Evolutionary conservation across 2,113 vertebrate genomes (phyloP), one percentile per base, ranked within the genome.

Genomic region (Coryphaenoides rupestris): DNA sequence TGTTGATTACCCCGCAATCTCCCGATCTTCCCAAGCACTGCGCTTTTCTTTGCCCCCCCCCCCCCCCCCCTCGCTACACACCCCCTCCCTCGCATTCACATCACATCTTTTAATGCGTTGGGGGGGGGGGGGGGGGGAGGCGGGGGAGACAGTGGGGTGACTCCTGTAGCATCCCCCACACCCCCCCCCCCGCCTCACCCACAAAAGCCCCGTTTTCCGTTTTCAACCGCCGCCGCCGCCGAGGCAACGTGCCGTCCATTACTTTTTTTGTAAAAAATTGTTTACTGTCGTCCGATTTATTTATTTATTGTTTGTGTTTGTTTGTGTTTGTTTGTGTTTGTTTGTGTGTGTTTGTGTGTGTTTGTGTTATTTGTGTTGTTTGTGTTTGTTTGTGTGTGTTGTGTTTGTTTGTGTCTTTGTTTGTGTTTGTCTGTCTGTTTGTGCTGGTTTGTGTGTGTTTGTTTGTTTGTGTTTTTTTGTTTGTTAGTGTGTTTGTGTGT

Each of bases 1-100:
- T 82, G 76, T 86, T 84, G 87, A 89, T 85, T 86, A 82, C 80
- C 81, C 74, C 75, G 78, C 84, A 86, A 83, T 88, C 86, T 86
- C 81, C 82, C 77, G 77, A 85, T 88, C 88, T 89, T 87, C 82
- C 84, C 84, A 84, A 87, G 83, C 79, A 55, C 70, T 80, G 59
- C 55, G 76, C 74, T 78, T 87, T 84, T 87, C 78, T 84, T 67
- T 73, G 60, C 4, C 47, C 15, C 52, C 54, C 15, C n/a, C n/a
- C n/a, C n/a, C n/a, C n/a, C n/a, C n/a, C n/a, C n/a, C n/a, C n/a
- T n/a, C n/a, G n/a, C n/a, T n/a, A n/a, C n/a, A n/a, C n/a, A n/a
- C n/a, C n/a, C n/a, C n/a, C n/a, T n/a, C n/a, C n/a, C n/a, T n/a
- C 76, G 79, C 75, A 68, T 65, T 79, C 55, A 50, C 75, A 82